Percentiles rank a stretch among this genome's conserved stretches.
Conservation (phyloP, 1,140 invertebrate genomes). For the Andrena cerasifolii region DNA sequence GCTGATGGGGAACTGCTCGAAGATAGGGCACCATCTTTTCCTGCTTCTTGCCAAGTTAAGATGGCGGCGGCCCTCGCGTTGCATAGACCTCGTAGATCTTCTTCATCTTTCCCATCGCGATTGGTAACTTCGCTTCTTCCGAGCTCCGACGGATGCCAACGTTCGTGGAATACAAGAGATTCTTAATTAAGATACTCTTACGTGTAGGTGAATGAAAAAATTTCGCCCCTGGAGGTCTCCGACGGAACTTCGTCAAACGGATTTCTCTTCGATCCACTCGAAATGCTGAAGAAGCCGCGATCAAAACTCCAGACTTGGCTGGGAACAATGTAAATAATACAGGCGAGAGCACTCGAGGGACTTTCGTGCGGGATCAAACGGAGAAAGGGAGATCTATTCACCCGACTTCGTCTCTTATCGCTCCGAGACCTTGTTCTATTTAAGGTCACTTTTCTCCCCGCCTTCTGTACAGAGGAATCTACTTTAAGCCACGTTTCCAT, state of each 20-base stretch:
- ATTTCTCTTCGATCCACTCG: not conserved
- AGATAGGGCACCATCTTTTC: slow-evolving; percentile 47
- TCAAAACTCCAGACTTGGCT: slow-evolving; percentile 12
- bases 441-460: not conserved
- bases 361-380: slow-evolving; percentile 18
- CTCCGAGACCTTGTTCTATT: not conserved
- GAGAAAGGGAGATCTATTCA: slow-evolving; percentile 1
- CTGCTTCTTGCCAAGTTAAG: slow-evolving; percentile 58
- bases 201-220: slow-evolving; percentile 1
- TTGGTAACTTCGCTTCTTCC: not conserved
- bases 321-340: slow-evolving; percentile 31
- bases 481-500: not conserved
- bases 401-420: slow-evolving; percentile 17
- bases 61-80: slow-evolving; percentile 1
- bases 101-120: not conserved
- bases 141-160: not conserved
- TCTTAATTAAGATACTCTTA: slow-evolving; percentile 36
- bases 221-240: not conserved
- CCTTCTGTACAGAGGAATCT: not conserved
- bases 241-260: slow-evolving; percentile 14
- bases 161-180: slow-evolving; percentile 1
- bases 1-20: slow-evolving; percentile 36
- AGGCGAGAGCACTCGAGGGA: not conserved
- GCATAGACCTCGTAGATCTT: no score
- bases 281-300: not conserved